Conservation (phyloP, 2,797 vertebrate species). For the Denticeps clupeoides region DNA sequence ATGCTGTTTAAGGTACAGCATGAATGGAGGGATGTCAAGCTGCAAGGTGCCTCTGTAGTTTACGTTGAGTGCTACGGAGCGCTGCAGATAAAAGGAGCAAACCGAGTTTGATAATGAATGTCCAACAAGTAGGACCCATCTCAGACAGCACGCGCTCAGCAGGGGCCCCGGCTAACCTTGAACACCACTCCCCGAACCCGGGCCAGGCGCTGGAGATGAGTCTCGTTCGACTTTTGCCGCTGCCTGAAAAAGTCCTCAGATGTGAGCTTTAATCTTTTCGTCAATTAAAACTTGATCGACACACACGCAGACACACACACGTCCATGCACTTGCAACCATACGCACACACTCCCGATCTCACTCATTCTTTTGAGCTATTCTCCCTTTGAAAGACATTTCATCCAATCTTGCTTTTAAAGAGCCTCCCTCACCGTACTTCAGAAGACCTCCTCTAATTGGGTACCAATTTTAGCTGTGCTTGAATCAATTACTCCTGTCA, state of each 20-base stretch:
- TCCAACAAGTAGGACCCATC: conserved; percentile 81
- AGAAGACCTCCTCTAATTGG: conserved; percentile 31
- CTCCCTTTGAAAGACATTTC: conserved; percentile 27
- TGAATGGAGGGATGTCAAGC: conserved; percentile 98
- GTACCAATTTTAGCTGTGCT: conserved; percentile 25
- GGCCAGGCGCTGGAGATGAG: conserved; percentile 40
- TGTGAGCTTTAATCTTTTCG: conserved; percentile 60
- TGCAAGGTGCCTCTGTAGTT: conserved; percentile 97
- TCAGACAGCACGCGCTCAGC: conserved; percentile 54
- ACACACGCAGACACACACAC: conserved; percentile 22
- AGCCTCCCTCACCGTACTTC: conserved; percentile 14
- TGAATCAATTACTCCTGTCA: conserved; percentile 29
- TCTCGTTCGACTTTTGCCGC: conserved; percentile 41
- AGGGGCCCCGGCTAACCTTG: conserved; percentile 55
- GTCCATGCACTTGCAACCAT: conserved; percentile 1
- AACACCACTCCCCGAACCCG: conserved; percentile 52
- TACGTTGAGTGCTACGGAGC: conserved; percentile 87
- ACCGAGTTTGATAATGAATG: conserved; percentile 94
- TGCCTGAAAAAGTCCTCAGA: conserved; percentile 39
- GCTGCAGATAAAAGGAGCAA: conserved; percentile 93
- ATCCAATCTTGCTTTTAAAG: conserved; percentile 27
- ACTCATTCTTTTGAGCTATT: conserved; percentile 3
- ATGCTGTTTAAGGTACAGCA: conserved; percentile 98
- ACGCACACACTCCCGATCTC: conserved; percentile 16
- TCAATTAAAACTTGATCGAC: conserved; percentile 58